phyloP scores from a whole-genome alignment of 2,113 vertebrate species.

The Corynorhinus townsendii region DNA sequence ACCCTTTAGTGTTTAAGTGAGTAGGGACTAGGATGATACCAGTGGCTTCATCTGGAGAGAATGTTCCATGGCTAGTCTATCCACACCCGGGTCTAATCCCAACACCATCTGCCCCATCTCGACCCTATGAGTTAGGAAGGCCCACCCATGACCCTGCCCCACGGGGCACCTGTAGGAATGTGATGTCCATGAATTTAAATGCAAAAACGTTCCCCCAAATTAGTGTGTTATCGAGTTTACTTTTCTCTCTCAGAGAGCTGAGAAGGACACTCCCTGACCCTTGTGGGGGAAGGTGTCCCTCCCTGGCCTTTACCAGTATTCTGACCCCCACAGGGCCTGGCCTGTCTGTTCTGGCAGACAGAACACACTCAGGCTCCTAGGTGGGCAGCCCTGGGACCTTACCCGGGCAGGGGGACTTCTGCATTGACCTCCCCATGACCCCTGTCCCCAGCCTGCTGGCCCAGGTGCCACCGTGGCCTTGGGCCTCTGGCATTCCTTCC shows the following conservation, averaged over 20 bases:
- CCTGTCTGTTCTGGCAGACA: no score
- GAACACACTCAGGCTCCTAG: background rate
- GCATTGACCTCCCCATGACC: background rate
- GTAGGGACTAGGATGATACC: no score
- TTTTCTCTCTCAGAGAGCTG: background rate
- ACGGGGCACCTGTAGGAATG: background rate
- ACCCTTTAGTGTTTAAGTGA: background rate
- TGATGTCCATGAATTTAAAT: background rate
- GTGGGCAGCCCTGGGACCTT: background rate
- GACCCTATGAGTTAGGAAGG: background rate
- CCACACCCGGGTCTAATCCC: background rate
- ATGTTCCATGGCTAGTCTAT: background rate
- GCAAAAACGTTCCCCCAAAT: background rate
- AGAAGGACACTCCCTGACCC: background rate
- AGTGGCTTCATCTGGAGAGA: background rate
- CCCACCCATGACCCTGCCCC: background rate
- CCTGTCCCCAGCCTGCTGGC: background rate
- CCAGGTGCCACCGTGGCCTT: background rate
- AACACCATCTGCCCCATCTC: background rate
- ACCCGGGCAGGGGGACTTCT: background rate
- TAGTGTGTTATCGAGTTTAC: background rate
- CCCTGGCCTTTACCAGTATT: background rate
- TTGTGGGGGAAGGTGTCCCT: no score
- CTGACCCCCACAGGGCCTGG: background rate
- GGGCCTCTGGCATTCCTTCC: slow-evolving; percentile 49